Percentiles rank a stretch among this genome's conserved stretches.
Conservation (phyloP, 2,113 vertebrate genomes). For the Sceloporus undulatus region DNA sequence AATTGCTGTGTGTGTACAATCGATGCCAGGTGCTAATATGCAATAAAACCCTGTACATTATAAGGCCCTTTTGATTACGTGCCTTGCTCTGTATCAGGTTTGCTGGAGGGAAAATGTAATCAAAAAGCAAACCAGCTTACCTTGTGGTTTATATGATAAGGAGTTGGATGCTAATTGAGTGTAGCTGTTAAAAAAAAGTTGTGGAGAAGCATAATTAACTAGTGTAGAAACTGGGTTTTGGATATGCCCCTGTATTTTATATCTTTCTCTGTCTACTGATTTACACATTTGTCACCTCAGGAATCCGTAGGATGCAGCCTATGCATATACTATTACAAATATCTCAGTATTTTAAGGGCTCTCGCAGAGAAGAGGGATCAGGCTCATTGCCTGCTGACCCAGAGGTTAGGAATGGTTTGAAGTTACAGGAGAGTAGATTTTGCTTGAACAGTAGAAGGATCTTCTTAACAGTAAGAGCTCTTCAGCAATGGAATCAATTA, state of each 20-base stretch:
- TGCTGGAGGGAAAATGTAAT: slow-evolving; percentile 15
- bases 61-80: slow-evolving; percentile 30
- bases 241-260: background rate
- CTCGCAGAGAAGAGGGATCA: no score
- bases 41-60: slow-evolving; percentile 3
- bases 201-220: slow-evolving; percentile 53
- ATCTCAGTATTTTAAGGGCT: no score
- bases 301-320: no score
- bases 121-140: slow-evolving; percentile 31
- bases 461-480: no score
- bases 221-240: slow-evolving; percentile 48
- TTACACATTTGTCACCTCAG: slow-evolving; percentile 31
- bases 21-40: slow-evolving; percentile 16
- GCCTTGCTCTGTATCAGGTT: slow-evolving; percentile 23
- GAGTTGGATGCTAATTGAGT: slow-evolving; percentile 26
- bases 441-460: no score
- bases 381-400: no score
- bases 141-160: slow-evolving; percentile 38
- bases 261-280: background rate
- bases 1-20: background rate
- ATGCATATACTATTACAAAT: no score
- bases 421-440: no score
- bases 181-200: slow-evolving; percentile 38
- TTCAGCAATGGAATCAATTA: no score
- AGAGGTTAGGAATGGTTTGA: no score